Conservation (phyloP, 2,888 invertebrate genomes). For the Imbricaverruca yamaguchii region DNA sequence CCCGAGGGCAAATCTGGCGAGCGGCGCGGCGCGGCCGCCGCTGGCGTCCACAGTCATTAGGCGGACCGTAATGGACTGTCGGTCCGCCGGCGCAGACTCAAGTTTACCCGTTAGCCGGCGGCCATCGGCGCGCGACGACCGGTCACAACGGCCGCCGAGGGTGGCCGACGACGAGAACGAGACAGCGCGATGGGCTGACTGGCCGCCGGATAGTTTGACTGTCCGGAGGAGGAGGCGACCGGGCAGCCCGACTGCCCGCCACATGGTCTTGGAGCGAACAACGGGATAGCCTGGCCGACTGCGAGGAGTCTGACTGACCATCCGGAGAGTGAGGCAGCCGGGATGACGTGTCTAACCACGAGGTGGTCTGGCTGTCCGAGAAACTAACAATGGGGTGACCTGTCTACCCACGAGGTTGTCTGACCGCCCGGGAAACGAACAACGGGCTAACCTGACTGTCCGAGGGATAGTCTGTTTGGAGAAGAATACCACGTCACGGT, state of each 20-base stretch:
- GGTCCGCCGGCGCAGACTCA: neutral
- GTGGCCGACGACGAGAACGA: neutral
- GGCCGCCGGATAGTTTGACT: neutral
- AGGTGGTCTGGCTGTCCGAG: too few relatives aligned
- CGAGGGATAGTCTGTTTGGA: too few relatives aligned
- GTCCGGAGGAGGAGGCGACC: neutral
- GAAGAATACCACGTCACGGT: too few relatives aligned
- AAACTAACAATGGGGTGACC: too few relatives aligned
- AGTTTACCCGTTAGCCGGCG: neutral
- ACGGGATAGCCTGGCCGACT: too few relatives aligned
- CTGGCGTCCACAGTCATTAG: neutral
- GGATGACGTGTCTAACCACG: too few relatives aligned
- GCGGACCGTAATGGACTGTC: neutral
- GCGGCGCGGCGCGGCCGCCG: neutral
- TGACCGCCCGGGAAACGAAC: too few relatives aligned
- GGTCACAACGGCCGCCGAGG: neutral
- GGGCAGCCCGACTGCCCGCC: neutral
- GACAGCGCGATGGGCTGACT: neutral
- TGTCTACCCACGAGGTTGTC: too few relatives aligned
- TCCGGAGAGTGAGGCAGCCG: too few relatives aligned
- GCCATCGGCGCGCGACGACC: neutral
- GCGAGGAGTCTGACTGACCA: too few relatives aligned
- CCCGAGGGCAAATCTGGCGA: slow-evolving; percentile 16
- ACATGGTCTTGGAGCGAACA: too few relatives aligned
- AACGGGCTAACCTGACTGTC: too few relatives aligned